Conservation (phyloP, 1,140 invertebrate genomes). For the Saccostrea echinata region DNA sequence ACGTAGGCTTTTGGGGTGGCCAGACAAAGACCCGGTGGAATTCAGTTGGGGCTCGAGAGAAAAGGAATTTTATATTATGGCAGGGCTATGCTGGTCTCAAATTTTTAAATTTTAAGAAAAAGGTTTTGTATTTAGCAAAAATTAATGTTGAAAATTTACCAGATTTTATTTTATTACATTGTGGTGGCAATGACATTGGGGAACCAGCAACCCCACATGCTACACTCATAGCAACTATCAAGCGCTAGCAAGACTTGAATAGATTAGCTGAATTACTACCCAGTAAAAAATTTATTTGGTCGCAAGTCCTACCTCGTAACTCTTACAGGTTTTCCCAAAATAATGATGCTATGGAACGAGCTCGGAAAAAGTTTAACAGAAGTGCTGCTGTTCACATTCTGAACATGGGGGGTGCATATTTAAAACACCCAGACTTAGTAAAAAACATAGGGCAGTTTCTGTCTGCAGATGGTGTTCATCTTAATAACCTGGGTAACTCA, state of each 20-base stretch:
- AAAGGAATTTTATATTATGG: constrained; percentile 19
- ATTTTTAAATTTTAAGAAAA: neutral
- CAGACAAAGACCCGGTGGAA: neutral
- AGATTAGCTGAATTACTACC: neutral
- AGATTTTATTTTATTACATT: neutral
- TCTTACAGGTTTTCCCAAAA: neutral
- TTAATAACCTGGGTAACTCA: neutral
- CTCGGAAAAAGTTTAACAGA: neutral
- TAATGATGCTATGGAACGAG: neutral
- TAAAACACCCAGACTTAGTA: neutral
- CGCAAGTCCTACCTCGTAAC: neutral
- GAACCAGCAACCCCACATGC: neutral
- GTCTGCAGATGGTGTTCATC: neutral
- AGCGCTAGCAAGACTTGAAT: neutral
- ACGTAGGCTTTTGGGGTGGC: neutral
- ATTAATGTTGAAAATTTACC: neutral
- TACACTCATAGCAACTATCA: neutral
- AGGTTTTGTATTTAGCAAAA: neutral
- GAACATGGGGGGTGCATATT: neutral
- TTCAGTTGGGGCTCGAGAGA: neutral
- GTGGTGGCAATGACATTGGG: constrained; percentile 39
- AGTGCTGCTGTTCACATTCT: neutral
- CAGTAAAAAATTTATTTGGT: neutral
- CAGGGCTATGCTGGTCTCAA: constrained; percentile 21
- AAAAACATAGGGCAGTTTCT: neutral